Conservation (phyloP, 2,797 vertebrate genomes). For the Podarcis siculus region DNA sequence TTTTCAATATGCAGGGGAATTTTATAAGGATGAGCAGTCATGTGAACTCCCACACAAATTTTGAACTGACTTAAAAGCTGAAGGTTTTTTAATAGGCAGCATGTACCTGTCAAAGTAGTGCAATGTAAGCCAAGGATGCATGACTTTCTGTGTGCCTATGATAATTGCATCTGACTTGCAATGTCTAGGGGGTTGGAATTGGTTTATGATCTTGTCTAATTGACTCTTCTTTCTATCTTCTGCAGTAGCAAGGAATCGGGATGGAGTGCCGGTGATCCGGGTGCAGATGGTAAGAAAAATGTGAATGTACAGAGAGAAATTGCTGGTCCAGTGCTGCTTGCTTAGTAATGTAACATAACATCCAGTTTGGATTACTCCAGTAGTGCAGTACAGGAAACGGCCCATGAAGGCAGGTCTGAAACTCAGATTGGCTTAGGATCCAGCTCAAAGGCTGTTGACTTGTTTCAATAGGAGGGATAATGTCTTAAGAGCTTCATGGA, state of each 20-base stretch:
- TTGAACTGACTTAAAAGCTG: neutral
- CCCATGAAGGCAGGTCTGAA: neutral
- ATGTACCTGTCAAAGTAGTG: neutral
- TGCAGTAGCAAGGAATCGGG: conserved; percentile 51
- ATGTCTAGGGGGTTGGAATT: neutral
- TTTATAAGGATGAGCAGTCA: neutral
- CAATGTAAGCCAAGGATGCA: neutral
- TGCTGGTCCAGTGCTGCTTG: neutral
- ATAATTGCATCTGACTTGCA: neutral
- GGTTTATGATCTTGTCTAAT: neutral
- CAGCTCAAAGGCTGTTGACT: neutral
- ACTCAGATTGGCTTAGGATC: neutral
- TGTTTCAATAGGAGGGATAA: neutral
- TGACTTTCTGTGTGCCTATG: neutral
- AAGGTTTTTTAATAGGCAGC: neutral
- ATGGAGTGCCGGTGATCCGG: conserved; percentile 40
- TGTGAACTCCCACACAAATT: neutral
- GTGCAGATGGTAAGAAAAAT: conserved; percentile 66
- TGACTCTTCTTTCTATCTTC: conserved; percentile 30
- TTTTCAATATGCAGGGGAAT: neutral
- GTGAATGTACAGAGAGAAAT: neutral
- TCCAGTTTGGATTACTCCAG: neutral
- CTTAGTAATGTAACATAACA: neutral
- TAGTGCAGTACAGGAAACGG: neutral
- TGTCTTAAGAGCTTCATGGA: neutral